Base-by-base conservation (phyloP, 2,113 vertebrate genomes). In the Eidolon helvum region DNA sequence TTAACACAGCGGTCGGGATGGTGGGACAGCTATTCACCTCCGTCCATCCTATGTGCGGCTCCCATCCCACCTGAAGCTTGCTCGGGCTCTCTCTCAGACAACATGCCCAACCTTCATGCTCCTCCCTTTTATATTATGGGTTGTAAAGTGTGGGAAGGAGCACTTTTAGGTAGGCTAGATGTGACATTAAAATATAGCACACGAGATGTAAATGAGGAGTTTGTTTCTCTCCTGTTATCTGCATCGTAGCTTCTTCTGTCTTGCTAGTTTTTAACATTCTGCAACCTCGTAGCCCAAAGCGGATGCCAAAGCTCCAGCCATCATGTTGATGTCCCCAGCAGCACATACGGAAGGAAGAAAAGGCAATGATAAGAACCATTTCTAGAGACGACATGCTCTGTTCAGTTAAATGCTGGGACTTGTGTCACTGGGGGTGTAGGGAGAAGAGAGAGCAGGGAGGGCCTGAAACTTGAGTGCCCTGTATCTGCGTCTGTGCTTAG, bases 1-100 rank as follows among this genome's bases (percentile, higher is more conserved):
- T 9, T 28, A 28, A 50, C n/a, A 53, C n/a, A 4, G 7, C 7
- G 1, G 14, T 16, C 26, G n/a, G 35, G n/a, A 26, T 1, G 1
- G 59, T 9, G 40, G 28, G 7, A 21, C 1, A 16, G 28, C 28
- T 71, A 10, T 10, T 57, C 35, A 14, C 14, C 33, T 53, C 28
- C 21, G 38, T 68, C 35, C 16, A 10, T 10, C n/a, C n/a, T n/a
- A n/a, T n/a, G n/a, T n/a, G n/a, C n/a, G n/a, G n/a, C n/a, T n/a
- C n/a, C n/a, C n/a, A n/a, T n/a, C n/a, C n/a, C n/a, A n/a, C n/a
- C n/a, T n/a, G n/a, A n/a, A n/a, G n/a, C 38, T 87, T 12, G n/a
- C 35, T 33, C 69, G 35, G 5, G 21, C 26, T 21, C 2, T 19
- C 7, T 14, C 10, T 35, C 22, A 35, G 38, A 35, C 4, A 45